Evolutionary conservation across 2,797 vertebrate species (phyloP).

Genomic region (Intellagama lesueurii): DNA sequence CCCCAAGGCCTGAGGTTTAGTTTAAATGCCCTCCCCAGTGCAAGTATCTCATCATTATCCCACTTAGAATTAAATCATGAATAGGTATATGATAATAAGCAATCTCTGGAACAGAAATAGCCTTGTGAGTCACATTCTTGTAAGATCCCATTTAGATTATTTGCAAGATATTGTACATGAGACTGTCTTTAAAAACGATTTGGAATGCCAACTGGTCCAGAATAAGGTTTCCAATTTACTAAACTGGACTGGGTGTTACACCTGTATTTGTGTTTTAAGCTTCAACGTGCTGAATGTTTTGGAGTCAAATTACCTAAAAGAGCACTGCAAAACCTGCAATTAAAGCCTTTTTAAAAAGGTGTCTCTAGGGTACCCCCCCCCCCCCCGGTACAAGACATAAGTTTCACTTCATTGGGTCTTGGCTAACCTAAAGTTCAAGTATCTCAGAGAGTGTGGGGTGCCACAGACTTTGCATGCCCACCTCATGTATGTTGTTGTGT

Average conservation of each 20-base stretch:
- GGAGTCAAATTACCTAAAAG: no score
- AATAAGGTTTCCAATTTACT: not conserved
- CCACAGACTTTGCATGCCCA: no score
- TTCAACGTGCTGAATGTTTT: no score
- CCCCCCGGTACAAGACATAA: no score
- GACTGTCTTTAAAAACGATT: not conserved
- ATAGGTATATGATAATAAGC: not conserved
- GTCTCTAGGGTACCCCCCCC: no score
- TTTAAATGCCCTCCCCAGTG: not conserved
- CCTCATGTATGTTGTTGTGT: no score
- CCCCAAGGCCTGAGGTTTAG: not conserved
- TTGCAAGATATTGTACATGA: not conserved
- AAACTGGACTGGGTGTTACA: not conserved
- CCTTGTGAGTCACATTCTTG: not conserved
- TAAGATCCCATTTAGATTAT: not conserved
- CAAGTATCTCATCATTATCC: not conserved
- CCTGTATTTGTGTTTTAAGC: not conserved
- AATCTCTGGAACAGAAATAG: not conserved
- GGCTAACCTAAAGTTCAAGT: no score
- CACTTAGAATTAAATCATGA: not conserved
- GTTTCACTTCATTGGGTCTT: no score
- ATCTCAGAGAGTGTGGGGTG: no score
- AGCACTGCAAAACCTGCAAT: no score
- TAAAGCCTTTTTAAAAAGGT: no score
- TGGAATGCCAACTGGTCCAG: not conserved